A percentile compares a stretch with the other conserved stretches of the same genome.
Evolutionary conservation across 2,113 vertebrate species (phyloP).

Genomic region (Lampris megalopsis): DNA sequence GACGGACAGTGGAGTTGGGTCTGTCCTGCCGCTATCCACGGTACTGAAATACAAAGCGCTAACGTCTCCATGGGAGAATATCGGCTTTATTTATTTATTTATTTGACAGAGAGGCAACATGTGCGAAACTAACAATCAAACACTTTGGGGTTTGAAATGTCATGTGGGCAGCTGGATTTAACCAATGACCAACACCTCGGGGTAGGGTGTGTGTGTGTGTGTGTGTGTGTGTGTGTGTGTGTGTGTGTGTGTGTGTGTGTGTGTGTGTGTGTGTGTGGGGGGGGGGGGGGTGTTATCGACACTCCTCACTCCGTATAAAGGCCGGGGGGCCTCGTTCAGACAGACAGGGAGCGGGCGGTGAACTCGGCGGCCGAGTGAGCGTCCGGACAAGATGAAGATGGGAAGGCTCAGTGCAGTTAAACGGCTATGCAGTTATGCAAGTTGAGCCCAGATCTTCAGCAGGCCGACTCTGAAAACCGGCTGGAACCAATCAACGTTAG

Average conservation of each 20-base stretch:
- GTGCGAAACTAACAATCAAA: constrained; percentile 59
- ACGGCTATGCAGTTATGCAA: no score
- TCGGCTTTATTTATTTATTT: constrained; percentile 79
- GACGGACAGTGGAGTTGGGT: constrained; percentile 14
- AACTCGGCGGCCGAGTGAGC: not conserved
- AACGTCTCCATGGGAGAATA: constrained; percentile 71
- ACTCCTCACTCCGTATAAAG: constrained; percentile 76
- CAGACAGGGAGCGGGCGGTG: not conserved
- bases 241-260: no score
- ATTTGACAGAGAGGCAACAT: constrained; percentile 74
- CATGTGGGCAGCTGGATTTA: constrained; percentile 82
- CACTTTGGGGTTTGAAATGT: constrained; percentile 79
- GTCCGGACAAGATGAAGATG: constrained; percentile 40
- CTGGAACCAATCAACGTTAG: no score
- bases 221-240: no score
- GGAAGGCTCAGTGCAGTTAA: not conserved
- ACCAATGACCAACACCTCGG: constrained; percentile 78
- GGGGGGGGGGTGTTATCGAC: constrained; percentile 76
- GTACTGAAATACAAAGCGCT: constrained; percentile 74
- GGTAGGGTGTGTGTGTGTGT: no score
- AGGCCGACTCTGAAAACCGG: no score
- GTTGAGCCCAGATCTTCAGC: no score
- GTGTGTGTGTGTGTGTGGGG: no score
- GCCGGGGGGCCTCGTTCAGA: constrained; percentile 72
- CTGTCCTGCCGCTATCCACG: constrained; percentile 73